phyloP scores from a whole-genome alignment of 2,797 vertebrate genomes.

The Setipinna tenuifilis region DNA sequence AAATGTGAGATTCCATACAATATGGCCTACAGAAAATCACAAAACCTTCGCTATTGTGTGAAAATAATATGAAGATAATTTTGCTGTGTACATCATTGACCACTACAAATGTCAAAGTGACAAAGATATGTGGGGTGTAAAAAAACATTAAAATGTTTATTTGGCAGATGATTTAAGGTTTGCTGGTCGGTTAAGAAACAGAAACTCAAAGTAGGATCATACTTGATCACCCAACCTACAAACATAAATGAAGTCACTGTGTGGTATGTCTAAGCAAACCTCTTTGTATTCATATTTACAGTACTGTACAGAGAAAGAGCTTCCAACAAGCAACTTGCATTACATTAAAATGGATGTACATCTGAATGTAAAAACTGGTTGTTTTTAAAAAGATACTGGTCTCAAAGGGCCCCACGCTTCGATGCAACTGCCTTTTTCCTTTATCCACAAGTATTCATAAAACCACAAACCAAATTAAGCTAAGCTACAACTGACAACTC shows the following conservation, averaged over 20 bases:
- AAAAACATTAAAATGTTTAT: background rate
- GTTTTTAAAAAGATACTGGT: background rate
- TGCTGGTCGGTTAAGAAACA: background rate
- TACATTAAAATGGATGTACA: background rate
- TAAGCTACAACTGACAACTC: background rate
- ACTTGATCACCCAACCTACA: background rate
- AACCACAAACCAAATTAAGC: background rate
- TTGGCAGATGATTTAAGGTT: background rate
- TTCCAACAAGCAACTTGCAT: background rate
- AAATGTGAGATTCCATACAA: background rate
- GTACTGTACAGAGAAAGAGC: background rate
- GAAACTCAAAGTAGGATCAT: background rate
- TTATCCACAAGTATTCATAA: background rate
- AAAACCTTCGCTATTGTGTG: too few species aligned
- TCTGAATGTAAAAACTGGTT: background rate
- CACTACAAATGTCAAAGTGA: background rate
- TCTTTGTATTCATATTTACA: conserved; percentile 3
- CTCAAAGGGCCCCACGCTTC: background rate
- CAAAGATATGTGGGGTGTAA: background rate
- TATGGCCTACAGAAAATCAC: background rate
- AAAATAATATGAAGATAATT: too few species aligned
- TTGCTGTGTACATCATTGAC: background rate
- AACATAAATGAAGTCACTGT: background rate
- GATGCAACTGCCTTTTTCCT: background rate
- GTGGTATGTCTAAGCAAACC: background rate